Evolutionary conservation across 2,888 invertebrate genomes (phyloP).

Genomic region (Mythimna ferrago): DNA sequence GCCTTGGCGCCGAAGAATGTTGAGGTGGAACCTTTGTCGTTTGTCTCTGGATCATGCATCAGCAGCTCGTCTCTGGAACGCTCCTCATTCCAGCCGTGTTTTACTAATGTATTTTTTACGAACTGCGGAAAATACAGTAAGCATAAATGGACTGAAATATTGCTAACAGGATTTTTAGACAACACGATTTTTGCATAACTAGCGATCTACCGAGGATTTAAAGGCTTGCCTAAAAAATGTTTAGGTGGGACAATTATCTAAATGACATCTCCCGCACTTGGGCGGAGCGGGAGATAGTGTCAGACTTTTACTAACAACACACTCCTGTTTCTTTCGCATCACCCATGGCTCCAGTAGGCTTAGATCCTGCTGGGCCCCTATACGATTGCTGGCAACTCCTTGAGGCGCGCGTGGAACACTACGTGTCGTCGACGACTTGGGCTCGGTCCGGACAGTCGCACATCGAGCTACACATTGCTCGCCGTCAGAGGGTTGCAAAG

Average conservation of each 20-base stretch:
- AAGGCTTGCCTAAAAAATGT: neutral
- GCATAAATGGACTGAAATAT: neutral
- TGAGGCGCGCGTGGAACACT: too few relatives aligned
- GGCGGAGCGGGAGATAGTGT: too few relatives aligned
- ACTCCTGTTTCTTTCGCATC: too few relatives aligned
- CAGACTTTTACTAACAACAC: too few relatives aligned
- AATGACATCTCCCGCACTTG: too few relatives aligned
- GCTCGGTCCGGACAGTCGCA: too few relatives aligned
- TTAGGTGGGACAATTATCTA: too few relatives aligned
- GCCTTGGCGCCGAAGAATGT: conserved; percentile 72
- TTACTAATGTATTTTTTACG: conserved; percentile 89
- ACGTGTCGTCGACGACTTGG: too few relatives aligned
- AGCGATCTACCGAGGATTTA: neutral
- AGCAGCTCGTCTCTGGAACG: conserved; percentile 89
- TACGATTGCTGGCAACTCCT: too few relatives aligned
- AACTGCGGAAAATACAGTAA: conserved; percentile 77
- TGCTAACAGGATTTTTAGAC: neutral
- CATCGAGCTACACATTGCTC: too few relatives aligned
- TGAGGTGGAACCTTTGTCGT: conserved; percentile 72
- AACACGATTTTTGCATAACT: neutral
- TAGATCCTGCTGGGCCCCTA: too few relatives aligned
- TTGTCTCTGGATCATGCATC: conserved; percentile 86
- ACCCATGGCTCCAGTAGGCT: too few relatives aligned
- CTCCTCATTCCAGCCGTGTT: conserved; percentile 90
- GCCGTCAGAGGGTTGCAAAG: neutral